A percentile compares a stretch with the other conserved stretches of the same genome.
Evolutionary conservation across 2,888 invertebrate species (phyloP).

Genomic region (Leistus spinibarbis): DNA sequence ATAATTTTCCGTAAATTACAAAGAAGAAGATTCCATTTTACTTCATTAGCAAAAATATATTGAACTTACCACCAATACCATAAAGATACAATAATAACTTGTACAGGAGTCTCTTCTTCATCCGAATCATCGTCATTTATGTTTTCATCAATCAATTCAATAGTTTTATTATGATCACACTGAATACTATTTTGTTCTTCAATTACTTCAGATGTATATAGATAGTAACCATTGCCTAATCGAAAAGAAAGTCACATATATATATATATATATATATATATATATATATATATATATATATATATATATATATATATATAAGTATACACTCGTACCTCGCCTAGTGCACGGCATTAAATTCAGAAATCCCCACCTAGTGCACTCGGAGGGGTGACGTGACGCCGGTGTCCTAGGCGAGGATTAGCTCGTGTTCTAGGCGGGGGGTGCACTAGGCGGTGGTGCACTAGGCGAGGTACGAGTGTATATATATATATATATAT

Average conservation of each 20-base stretch:
- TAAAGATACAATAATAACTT: slow-evolving; percentile 73
- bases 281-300: too few relatives aligned
- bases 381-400: too few relatives aligned
- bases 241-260: slow-evolving; percentile 7
- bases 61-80: slow-evolving; percentile 76
- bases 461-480: too few relatives aligned
- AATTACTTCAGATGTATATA: slow-evolving; percentile 66
- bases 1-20: too few relatives aligned
- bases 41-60: not conserved
- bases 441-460: too few relatives aligned
- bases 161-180: slow-evolving; percentile 47
- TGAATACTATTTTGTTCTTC: slow-evolving; percentile 44
- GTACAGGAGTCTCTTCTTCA: slow-evolving; percentile 67
- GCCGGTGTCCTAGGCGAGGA: too few relatives aligned
- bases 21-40: slow-evolving; percentile 10
- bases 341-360: too few relatives aligned
- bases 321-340: too few relatives aligned
- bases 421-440: too few relatives aligned
- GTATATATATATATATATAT: too few relatives aligned
- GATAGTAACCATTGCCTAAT: slow-evolving; percentile 76
- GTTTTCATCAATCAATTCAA: slow-evolving; percentile 40
- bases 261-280: not conserved
- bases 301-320: too few relatives aligned
- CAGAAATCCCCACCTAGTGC: too few relatives aligned
- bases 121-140: slow-evolving; percentile 51